Conservation (phyloP, 2,113 vertebrate genomes). For the Cephalopterus ornatus region DNA sequence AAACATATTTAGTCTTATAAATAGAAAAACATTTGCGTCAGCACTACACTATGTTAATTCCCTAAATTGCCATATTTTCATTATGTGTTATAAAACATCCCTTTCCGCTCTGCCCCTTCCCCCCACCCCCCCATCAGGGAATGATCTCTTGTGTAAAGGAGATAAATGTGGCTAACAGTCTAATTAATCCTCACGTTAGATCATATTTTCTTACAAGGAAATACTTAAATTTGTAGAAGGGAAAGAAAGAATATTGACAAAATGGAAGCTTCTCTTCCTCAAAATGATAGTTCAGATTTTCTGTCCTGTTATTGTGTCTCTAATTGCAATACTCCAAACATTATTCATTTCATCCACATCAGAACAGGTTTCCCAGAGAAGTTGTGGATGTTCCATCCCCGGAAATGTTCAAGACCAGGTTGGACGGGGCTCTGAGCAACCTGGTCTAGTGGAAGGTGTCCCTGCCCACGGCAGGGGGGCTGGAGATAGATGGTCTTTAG, state of each 20-base stretch:
- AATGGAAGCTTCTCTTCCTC: not conserved
- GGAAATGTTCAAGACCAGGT: not conserved
- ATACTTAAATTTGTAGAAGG: not conserved
- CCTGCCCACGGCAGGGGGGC: not conserved
- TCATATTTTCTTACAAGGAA: not conserved
- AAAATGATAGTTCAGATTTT: not conserved
- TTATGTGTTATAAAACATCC: slow-evolving; percentile 37
- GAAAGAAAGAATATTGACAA: not conserved
- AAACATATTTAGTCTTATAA: slow-evolving; percentile 52
- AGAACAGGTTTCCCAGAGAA: not conserved
- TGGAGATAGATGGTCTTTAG: not conserved
- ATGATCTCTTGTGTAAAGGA: slow-evolving; percentile 38
- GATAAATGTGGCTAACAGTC: not conserved
- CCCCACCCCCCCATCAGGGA: not conserved
- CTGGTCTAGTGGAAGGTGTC: not conserved
- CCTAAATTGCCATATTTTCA: slow-evolving; percentile 34
- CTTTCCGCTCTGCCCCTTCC: not conserved
- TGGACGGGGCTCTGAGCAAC: not conserved
- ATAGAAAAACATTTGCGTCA: slow-evolving; percentile 53
- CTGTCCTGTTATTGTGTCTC: not conserved
- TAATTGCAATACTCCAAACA: not conserved
- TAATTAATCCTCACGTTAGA: slow-evolving; percentile 24
- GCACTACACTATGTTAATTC: slow-evolving; percentile 41
- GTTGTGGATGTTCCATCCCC: not conserved
- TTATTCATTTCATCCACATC: not conserved